Evolutionary conservation across 2,797 vertebrate genomes (phyloP), one percentile per base, ranked within the genome.

Genomic region (Anolis apletophallus): DNA sequence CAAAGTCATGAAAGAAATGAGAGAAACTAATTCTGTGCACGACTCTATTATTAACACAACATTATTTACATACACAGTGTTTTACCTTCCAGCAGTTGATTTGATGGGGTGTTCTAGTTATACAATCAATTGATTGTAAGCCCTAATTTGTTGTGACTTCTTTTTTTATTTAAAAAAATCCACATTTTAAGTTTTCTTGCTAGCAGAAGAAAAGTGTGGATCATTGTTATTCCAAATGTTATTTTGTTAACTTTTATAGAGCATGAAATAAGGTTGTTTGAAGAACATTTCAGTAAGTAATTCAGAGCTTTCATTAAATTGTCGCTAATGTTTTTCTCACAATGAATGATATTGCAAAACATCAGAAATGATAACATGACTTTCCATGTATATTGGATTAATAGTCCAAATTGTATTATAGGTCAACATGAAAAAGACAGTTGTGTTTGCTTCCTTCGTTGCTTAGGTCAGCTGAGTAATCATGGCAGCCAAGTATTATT

Each of bases 401-500:
- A 81, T 91, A n/a, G 87, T 88, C 83, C 85, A 88, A 93, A 92
- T 90, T 57, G 7, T 91, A 84, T 89, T 88, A 83, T 26, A 83
- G 88, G 89, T 79, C 87, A 91, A 64, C 61, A 88, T 55, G 79
- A 88, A 93, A 81, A 85, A 88, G 72, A 82, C 46, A 57, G 81
- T 91, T 84, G 52, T 81, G 26, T 69, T 91, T 85, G 12, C 57
- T 61, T 74, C 92, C n/a, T 76, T 85, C 88, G 14, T 55, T 90
- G 61, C 84, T 86, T 87, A 80, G 76, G 29, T 84, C 77, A 57
- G 84, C 77, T 88, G 83, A 88, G 72, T 85, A 91, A 68, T 68
- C 72, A 19, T 54, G 91, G 73, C 69, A 76, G 59, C 0, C 1
- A 85, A 69, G 0, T 0, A 29, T 88, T 0, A 29, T 88, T 90